A percentile compares a stretch with the other conserved stretches of the same genome.
Evolutionary conservation across 2,888 invertebrate genomes (phyloP).

Genomic region (Capitulum mitella): DNA sequence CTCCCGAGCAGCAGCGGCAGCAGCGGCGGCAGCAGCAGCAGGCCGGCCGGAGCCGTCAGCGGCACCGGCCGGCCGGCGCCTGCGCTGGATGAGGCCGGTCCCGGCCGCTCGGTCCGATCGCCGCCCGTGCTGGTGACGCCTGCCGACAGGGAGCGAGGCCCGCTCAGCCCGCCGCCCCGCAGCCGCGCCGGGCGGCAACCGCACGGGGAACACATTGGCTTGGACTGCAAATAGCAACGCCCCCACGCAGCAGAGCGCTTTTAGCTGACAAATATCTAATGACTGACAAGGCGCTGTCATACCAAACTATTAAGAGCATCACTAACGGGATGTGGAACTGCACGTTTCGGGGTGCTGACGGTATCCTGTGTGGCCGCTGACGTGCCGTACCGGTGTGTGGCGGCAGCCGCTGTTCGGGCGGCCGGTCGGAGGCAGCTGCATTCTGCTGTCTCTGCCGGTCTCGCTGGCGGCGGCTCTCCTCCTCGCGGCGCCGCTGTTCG

Average conservation of each 20-base stretch:
- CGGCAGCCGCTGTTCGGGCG: neutral
- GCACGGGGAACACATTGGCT: no score
- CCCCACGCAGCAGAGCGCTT: no score
- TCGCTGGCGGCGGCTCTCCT: conserved; percentile 7
- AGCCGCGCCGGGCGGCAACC: no score
- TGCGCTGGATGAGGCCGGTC: neutral
- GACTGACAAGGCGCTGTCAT: no score
- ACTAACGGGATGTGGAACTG: no score
- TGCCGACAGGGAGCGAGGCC: neutral
- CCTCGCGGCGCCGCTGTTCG: neutral
- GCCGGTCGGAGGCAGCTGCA: neutral
- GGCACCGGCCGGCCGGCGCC: neutral
- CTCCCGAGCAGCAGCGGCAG: neutral
- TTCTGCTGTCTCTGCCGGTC: neutral
- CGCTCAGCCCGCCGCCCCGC: no score
- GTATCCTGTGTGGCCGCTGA: neutral
- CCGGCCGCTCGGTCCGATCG: neutral
- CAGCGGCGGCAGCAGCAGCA: neutral
- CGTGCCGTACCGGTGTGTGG: neutral
- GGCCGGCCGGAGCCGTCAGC: neutral
- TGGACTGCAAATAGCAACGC: no score
- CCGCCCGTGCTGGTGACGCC: neutral
- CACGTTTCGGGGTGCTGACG: no score
- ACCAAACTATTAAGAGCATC: no score
- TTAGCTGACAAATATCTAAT: no score